Evolutionary conservation across 2,113 vertebrate genomes (phyloP).

Genomic region (Coturnix japonica): DNA sequence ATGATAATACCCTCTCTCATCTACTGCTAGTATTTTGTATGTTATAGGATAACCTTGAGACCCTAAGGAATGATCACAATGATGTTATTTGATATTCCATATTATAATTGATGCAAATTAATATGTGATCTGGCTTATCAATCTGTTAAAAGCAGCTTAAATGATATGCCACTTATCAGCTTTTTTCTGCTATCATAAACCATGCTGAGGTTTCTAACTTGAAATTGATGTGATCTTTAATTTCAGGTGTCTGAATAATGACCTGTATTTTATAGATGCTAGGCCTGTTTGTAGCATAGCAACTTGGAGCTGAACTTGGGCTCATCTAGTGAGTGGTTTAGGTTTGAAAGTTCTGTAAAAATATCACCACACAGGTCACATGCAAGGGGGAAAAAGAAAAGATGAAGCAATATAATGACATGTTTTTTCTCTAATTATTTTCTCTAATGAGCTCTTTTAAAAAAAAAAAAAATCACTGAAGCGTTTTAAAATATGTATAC

Average conservation of each 20-base stretch:
- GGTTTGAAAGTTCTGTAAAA: neutral
- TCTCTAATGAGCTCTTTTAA: neutral
- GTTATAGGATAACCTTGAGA: neutral
- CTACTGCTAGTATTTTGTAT: neutral
- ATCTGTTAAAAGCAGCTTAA: neutral
- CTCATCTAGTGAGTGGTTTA: neutral
- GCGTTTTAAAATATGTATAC: neutral
- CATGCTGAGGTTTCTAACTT: neutral
- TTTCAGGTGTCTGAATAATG: neutral
- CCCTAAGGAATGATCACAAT: neutral
- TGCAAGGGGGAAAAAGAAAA: neutral
- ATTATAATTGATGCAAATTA: neutral
- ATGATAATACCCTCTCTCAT: neutral
- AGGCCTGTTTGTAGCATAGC: neutral
- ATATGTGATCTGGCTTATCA: neutral
- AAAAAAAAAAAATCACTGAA: neutral
- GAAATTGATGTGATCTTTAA: neutral
- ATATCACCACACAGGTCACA: neutral
- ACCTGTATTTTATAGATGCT: neutral
- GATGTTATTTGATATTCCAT: neutral
- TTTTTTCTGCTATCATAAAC: neutral
- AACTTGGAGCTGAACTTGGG: neutral
- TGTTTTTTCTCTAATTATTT: neutral
- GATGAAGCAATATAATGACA: neutral
- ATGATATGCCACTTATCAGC: neutral